Evolutionary conservation across 2,113 vertebrate genomes (phyloP).

Genomic region (Onychostoma macrolepis): DNA sequence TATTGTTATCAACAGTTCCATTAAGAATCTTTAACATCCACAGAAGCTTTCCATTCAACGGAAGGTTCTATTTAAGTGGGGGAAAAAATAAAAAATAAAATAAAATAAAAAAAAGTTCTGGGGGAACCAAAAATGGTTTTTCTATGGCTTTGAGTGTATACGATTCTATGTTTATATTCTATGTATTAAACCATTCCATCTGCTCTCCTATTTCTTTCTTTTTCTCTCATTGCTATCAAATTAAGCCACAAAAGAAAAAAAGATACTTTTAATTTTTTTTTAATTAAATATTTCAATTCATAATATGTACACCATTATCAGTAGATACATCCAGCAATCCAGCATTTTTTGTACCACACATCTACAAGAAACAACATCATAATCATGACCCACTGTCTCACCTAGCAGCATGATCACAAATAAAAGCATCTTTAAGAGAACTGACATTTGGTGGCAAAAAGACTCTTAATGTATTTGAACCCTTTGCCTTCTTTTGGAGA

Average conservation of each 20-base stretch:
- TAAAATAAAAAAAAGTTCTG: too few relatives aligned
- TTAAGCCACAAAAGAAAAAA: neutral
- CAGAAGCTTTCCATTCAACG: neutral
- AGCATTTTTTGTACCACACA: neutral
- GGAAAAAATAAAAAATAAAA: too few relatives aligned
- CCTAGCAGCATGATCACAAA: neutral
- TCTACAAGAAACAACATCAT: neutral
- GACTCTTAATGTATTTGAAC: conserved; percentile 4
- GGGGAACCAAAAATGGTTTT: neutral
- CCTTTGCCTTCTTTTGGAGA: neutral
- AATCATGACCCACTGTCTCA: conserved; percentile 10
- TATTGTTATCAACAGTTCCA: neutral
- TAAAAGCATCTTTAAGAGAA: conserved; percentile 10
- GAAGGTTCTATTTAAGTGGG: neutral
- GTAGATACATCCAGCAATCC: neutral
- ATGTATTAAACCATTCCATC: neutral
- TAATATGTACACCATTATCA: neutral
- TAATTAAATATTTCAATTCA: neutral
- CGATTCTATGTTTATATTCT: too few relatives aligned
- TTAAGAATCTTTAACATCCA: neutral
- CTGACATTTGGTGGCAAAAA: neutral
- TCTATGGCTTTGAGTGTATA: neutral
- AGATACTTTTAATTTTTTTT: neutral
- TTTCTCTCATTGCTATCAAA: neutral
- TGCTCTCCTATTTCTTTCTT: neutral